Base-by-base conservation (phyloP, 2,888 invertebrate species). In the Bugulina stolonifera region DNA sequence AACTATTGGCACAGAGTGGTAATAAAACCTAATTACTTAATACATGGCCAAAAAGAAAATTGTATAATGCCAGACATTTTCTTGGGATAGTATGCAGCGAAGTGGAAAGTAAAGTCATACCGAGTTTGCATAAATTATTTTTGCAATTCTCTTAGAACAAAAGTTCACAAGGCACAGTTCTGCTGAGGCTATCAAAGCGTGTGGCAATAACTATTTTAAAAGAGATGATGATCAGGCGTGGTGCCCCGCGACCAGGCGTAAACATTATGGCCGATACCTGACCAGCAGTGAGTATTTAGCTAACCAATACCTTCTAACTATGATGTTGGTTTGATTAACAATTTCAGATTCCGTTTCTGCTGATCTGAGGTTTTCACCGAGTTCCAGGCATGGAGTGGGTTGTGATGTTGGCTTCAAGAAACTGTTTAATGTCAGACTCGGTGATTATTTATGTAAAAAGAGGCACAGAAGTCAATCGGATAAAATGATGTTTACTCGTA, bases 201-300 rank as follows among this genome's bases (percentile, higher is more conserved):
- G 27, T 14, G 22, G 64, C 14, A 27, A 27, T 29, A 64, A 14
- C 5, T 64, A 25, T 14, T 64, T 25, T 64, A 27, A 64, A 64
- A 64, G 64, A 64, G 27, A 27, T 29, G 64, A 64, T 32, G 32
- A 64, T 3, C 64, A 64, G n/a, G 27, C 18, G n/a, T 64, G 64
- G 64, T 64, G 64, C n/a, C 22, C 64, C 10, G 27, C 29, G 32
- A 64, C 22, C 14, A 27, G 32, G 5, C 27, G 64, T 14, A 64
- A 27, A n/a, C 18, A 10, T 14, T 14, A 25, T 25, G 25, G 25
- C 3, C 29, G 34, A 14, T 64, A 64, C 64, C 27, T 3, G 34
- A 64, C 64, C 32, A 64, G 64, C n/a, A 64, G 64, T 64, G 64
- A 64, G 64, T 64, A 25, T 5, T 43, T 10, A 10, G 5, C 5